Base-by-base conservation (phyloP, 2,888 invertebrate genomes). In the Pammene aurita region DNA sequence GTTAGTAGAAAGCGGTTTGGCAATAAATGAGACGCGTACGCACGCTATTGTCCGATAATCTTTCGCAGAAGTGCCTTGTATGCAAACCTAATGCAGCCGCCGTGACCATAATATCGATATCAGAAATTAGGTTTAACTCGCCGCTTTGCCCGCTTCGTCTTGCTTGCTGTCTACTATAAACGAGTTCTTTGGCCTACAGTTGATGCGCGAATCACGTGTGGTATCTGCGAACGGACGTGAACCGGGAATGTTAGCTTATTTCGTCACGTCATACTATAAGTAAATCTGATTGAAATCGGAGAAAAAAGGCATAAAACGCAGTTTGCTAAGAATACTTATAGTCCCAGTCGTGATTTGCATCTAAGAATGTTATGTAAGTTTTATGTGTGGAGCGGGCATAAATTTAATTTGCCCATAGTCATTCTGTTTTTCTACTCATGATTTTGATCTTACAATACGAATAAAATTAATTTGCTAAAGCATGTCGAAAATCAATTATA, bases 1-100 rank as follows among this genome's bases (percentile, higher is more conserved):
- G 86, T 88, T 88, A 85, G 89, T 92, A 92, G 92, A 92, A 92
- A 92, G 92, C 91, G 83, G 87, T 90, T 92, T 90, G 87, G 90
- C 86, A 89, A 90, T 90, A 90, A 72, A 81, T 77, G 80, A 86
- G 82, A 83, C 84, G 82, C 80, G 84, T 84, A 86, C 86, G 84
- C 84, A 86, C 81, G 81, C 85, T 80, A 87, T 90, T 91, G 91
- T 90, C 86, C 86, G 83, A 85, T 90, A 88, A 90, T 91, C 88
- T 89, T 92, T 92, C 92, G 86, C 85, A 88, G 92, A 92, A 92
- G 80, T 82, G 76, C 77, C 83, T 84, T 83, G 84, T 86, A 88
- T 88, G 84, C 85, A 86, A 85, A 85, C 84, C 81, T 79, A 82
- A 82, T 81, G 79, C 80, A 79, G 72, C 67, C 73, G 76, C 78